A percentile compares a stretch with the other conserved stretches of the same genome.
Evolutionary conservation across 2,888 invertebrate species (phyloP).

Genomic region (Scaptomyza polygonia): DNA sequence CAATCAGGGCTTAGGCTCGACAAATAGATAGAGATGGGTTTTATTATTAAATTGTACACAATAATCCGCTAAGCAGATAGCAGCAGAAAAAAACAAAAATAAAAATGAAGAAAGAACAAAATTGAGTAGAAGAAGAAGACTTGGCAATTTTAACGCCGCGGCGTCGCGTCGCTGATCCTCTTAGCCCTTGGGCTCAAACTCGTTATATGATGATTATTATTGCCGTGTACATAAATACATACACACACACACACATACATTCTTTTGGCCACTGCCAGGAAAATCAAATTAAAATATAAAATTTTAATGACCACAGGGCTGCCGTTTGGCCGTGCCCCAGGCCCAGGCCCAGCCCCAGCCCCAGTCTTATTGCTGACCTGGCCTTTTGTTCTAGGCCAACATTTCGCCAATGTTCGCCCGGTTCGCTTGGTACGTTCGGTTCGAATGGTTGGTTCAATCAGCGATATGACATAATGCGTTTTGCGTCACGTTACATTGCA

Average conservation of each 20-base stretch:
- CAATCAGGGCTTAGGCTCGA: constrained; percentile 69
- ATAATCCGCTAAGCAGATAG: constrained; percentile 65
- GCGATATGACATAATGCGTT: constrained; percentile 79
- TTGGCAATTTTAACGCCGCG: constrained; percentile 55
- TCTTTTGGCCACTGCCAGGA: constrained; percentile 57
- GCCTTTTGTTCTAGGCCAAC: constrained; percentile 69
- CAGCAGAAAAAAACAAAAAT: background rate
- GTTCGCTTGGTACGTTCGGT: constrained; percentile 33
- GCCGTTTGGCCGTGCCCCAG: constrained; percentile 6
- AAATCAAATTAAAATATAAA: constrained; percentile 79
- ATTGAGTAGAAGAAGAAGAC: constrained; percentile 18
- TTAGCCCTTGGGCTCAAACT: constrained; percentile 62
- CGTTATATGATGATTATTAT: constrained; percentile 70
- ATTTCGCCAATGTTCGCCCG: constrained; percentile 56
- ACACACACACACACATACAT: constrained; percentile 6
- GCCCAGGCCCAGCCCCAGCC: constrained; percentile 3
- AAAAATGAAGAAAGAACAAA: background rate
- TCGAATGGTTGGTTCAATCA: constrained; percentile 74
- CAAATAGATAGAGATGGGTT: constrained; percentile 36
- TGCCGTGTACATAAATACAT: constrained; percentile 22
- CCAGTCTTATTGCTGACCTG: constrained; percentile 16
- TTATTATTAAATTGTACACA: constrained; percentile 55
- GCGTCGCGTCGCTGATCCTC: constrained; percentile 51
- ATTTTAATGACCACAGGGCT: constrained; percentile 72
- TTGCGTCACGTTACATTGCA: constrained; percentile 66